Evolutionary conservation across 2,888 invertebrate genomes (phyloP).

Genomic region (Vannuccia rotundouncinata): DNA sequence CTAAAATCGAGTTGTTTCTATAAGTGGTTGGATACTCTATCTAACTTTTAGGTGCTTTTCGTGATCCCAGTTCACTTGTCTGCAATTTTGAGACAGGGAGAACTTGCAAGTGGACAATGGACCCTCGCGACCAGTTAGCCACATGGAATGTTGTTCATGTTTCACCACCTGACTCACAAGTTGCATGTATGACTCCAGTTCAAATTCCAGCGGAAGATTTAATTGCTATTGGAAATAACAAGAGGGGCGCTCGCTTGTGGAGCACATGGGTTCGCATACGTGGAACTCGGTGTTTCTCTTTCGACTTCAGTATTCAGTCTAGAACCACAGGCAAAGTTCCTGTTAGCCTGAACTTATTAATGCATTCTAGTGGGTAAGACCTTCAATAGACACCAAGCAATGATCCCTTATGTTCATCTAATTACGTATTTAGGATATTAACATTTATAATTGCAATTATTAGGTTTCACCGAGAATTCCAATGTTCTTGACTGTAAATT

Average conservation of each 20-base stretch:
- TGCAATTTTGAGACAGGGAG: neutral
- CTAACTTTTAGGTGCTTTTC: neutral
- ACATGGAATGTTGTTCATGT: slow-evolving; percentile 19
- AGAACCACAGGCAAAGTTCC: neutral
- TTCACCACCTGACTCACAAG: neutral
- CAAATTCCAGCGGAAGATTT: neutral
- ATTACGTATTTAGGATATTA: too few relatives aligned
- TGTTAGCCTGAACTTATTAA: slow-evolving; percentile 17
- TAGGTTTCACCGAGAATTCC: neutral
- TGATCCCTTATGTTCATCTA: too few relatives aligned
- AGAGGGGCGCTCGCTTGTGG: slow-evolving; percentile 30
- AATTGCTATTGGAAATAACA: neutral
- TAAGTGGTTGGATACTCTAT: too few relatives aligned
- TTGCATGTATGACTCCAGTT: slow-evolving; percentile 27
- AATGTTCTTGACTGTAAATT: neutral
- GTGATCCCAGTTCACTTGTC: neutral
- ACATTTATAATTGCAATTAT: too few relatives aligned
- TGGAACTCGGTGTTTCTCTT: too few relatives aligned
- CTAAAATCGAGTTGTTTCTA: too few relatives aligned
- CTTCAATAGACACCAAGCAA: too few relatives aligned
- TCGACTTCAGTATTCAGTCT: neutral
- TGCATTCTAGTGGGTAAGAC: slow-evolving; percentile 35
- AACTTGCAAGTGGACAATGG: slow-evolving; percentile 23
- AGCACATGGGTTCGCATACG: slow-evolving; percentile 29
- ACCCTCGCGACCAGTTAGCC: slow-evolving; percentile 32